Conservation (phyloP, 2,113 vertebrate species). For the Anarhynchus alexandrinus region DNA sequence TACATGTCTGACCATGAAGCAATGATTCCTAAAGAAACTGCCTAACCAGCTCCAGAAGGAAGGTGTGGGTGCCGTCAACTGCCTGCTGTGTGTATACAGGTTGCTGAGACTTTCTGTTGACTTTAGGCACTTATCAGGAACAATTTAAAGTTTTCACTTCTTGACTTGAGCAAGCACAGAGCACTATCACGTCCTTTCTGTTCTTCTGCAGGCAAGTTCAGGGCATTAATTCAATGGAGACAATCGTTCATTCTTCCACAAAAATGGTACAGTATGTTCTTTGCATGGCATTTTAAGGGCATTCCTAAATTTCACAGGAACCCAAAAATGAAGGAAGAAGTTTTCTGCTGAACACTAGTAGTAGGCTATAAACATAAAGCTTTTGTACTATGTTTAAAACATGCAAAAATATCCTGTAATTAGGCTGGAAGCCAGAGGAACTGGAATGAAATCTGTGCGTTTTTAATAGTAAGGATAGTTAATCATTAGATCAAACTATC, state of each 20-base stretch:
- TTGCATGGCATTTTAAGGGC: neutral
- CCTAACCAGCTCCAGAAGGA: neutral
- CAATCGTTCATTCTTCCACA: neutral
- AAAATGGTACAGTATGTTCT: neutral
- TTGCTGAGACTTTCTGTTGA: slow-evolving; percentile 12
- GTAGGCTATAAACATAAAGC: neutral
- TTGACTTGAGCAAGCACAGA: neutral
- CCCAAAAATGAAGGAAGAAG: neutral
- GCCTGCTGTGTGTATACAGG: neutral
- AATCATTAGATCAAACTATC: neutral
- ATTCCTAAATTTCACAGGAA: neutral
- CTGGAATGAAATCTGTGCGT: neutral
- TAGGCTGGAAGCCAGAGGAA: neutral
- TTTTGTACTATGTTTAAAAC: neutral
- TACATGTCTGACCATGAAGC: neutral
- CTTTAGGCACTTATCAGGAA: neutral
- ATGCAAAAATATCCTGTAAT: neutral
- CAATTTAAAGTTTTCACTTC: neutral
- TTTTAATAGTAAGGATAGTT: neutral
- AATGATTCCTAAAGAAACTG: slow-evolving; percentile 2
- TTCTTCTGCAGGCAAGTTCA: neutral
- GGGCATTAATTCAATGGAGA: neutral
- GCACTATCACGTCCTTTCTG: neutral
- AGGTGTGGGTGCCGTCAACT: neutral
- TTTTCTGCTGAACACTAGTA: neutral